A percentile compares a stretch with the other conserved stretches of the same genome.
Conservation (phyloP, 2,888 invertebrate species). For the Aphodius granarius region DNA sequence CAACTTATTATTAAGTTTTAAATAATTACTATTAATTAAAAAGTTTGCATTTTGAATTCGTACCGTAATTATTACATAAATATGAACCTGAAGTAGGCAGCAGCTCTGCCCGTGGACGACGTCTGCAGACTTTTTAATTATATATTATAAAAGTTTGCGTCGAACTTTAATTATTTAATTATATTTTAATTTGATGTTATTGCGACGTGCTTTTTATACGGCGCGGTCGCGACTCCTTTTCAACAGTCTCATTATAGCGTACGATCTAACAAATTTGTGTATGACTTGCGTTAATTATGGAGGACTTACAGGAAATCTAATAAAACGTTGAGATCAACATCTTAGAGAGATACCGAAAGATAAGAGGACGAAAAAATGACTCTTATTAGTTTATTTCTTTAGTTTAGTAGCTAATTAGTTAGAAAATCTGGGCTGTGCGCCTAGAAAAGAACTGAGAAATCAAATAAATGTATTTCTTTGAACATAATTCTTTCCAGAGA, state of each 20-base stretch:
- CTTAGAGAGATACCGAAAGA: too few species aligned
- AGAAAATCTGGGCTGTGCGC: too few species aligned
- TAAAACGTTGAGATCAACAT: too few species aligned
- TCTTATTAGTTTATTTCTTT: too few species aligned
- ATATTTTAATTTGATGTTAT: constrained; percentile 47
- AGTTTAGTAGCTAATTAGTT: too few species aligned
- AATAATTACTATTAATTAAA: neutral
- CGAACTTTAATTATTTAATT: constrained; percentile 48
- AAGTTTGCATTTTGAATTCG: neutral
- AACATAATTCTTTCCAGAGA: too few species aligned
- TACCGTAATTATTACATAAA: neutral
- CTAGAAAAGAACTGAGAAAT: too few species aligned
- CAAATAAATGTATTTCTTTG: too few species aligned
- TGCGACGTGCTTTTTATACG: constrained; percentile 34
- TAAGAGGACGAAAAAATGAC: too few species aligned
- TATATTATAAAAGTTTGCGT: constrained; percentile 46
- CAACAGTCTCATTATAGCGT: neutral
- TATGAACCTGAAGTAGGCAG: neutral
- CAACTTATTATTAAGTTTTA: neutral
- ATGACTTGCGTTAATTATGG: neutral
- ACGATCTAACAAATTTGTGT: neutral
- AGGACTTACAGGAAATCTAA: too few species aligned
- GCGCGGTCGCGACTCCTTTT: neutral
- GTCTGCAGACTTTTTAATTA: constrained; percentile 41
- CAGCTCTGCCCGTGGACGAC: neutral